phyloP scores from a whole-genome alignment of 2,113 vertebrate species.

The Argyrosomus japonicus region DNA sequence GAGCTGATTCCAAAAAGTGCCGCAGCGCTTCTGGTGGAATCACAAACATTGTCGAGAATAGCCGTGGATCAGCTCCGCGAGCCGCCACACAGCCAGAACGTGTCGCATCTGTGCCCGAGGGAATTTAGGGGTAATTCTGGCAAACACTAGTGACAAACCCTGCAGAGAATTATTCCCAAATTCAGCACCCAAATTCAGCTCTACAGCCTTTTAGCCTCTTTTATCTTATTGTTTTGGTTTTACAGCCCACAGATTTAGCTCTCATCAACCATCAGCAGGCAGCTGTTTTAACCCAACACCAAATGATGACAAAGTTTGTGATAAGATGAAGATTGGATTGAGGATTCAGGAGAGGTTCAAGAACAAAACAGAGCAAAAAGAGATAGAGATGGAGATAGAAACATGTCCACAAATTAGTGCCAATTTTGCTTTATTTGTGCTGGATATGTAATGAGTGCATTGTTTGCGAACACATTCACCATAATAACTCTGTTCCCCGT shows the following conservation, averaged over 20 bases:
- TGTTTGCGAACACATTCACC: background rate
- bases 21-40: too few species aligned
- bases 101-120: too few species aligned
- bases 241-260: background rate
- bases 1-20: too few species aligned
- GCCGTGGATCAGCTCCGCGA: too few species aligned
- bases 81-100: too few species aligned
- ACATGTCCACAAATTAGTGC: background rate
- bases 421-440: background rate
- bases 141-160: too few species aligned
- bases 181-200: too few species aligned
- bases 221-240: background rate
- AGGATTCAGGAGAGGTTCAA: background rate
- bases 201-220: background rate
- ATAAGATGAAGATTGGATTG: too few species aligned
- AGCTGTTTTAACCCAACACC: background rate
- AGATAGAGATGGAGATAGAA: background rate
- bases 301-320: background rate
- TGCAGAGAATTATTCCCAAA: too few species aligned
- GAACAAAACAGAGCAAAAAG: background rate
- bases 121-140: too few species aligned
- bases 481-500: background rate
- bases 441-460: background rate
- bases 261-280: background rate
- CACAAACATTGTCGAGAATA: too few species aligned